Base-by-base conservation (phyloP, 2,888 invertebrate genomes). In the Watsonalla cultraria region DNA sequence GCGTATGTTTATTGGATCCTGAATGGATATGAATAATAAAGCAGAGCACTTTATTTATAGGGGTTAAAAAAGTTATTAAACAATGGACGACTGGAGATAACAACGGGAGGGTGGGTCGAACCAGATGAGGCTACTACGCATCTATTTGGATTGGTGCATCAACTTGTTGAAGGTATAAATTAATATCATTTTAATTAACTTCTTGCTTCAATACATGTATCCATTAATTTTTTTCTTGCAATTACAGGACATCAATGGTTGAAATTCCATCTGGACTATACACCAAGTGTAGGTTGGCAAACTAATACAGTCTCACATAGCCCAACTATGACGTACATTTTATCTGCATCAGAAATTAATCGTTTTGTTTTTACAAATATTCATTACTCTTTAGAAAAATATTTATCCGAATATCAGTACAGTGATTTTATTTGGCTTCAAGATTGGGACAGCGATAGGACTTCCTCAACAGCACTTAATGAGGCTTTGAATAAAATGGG, bases 301-400 rank as follows among this genome's bases (percentile, higher is more conserved):
- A 97, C 99, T 6, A 98, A 98, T 82, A 98, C 97, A 0, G 98
- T 99, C 70, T 97, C 98, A 0, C 98, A 99, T 76, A 97, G 98
- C 11, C 94, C 96, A 9, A 98, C 98, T 0, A 94, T 98, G 74
- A 95, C 98, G 0, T 98, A 98, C 76, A 85, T 99, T 11, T 86
- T 99, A 35, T 93, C 95, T 46, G 92, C 94, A 13, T 93, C 96
- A 0, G 96, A 96, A 5, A 93, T 98, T 46, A 91, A 93, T 37
- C 95, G 96, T 35, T 93, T 98, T 57, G 94, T 99, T 14, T 94
- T 98, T 69, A 97, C 98, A 74, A 92, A 98, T 60, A 94, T 98
- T 45, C 98, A 98, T 78, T 98, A 97, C 84, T 95, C 97, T 5
- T 98, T 98, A 95, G 99, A 99, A 74, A 95, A 97, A 71, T 96